phyloP scores from a whole-genome alignment of 2,113 vertebrate genomes.

The Prolemur simus region DNA sequence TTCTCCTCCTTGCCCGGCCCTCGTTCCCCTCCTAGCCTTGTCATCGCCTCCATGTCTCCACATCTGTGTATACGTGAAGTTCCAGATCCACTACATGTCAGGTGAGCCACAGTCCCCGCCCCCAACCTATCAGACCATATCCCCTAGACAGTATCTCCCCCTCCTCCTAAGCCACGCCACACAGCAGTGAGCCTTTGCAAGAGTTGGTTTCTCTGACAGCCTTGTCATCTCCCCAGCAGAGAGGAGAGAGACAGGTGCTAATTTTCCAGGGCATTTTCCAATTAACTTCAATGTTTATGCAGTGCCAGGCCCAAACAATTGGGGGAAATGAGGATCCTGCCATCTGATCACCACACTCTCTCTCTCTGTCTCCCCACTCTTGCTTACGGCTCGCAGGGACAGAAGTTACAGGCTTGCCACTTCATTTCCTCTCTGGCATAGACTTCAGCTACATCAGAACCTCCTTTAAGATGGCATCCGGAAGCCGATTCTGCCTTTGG shows the following conservation, averaged over 20 bases:
- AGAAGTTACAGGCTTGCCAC: neutral
- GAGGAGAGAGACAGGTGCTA: accelerated
- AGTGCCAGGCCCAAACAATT: neutral
- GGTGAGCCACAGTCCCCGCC: accelerated
- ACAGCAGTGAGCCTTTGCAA: neutral
- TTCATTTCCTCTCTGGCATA: neutral
- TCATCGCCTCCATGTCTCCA: accelerated
- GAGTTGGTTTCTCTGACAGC: neutral
- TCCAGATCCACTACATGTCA: accelerated
- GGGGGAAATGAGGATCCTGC: neutral
- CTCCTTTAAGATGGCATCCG: accelerated
- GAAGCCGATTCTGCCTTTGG: too few relatives aligned
- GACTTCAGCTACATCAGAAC: accelerated
- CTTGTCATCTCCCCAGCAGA: neutral
- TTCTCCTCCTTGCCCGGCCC: neutral
- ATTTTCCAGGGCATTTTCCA: neutral
- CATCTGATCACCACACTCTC: too few relatives aligned
- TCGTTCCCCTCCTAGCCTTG: accelerated
- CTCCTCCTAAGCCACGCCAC: accelerated
- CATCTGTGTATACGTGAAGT: accelerated
- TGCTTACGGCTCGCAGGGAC: neutral
- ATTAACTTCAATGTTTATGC: accelerated
- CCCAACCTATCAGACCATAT: too few relatives aligned
- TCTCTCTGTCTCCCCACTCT: too few relatives aligned
- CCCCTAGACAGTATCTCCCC: accelerated